phyloP scores from a whole-genome alignment of 2,888 invertebrate genomes.

The Morpho deidamia region DNA sequence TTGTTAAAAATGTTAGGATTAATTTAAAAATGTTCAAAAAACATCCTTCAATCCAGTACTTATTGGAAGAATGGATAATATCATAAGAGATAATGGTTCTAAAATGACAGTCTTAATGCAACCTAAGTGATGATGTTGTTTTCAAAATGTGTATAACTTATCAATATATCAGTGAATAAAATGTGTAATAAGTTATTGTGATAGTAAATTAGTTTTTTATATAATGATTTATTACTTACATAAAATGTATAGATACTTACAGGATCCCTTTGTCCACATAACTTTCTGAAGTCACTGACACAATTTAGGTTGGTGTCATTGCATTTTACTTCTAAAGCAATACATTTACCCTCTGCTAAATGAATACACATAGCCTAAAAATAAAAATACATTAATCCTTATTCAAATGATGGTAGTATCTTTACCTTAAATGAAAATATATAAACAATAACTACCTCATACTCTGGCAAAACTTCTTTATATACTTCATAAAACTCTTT shows the following conservation, averaged over 20 bases:
- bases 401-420: not conserved
- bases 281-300: slow-evolving; percentile 85
- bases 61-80: too few species aligned
- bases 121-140: too few species aligned
- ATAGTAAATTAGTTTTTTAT: too few species aligned
- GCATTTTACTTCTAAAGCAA: slow-evolving; percentile 88
- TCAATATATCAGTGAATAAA: too few species aligned
- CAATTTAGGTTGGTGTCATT: slow-evolving; percentile 70
- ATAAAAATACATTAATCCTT: not conserved
- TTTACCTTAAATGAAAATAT: not conserved
- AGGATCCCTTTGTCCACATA: slow-evolving; percentile 92
- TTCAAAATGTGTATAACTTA: too few species aligned
- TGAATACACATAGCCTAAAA: slow-evolving; percentile 87
- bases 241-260: slow-evolving; percentile 32
- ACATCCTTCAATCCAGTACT: too few species aligned
- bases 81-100: too few species aligned
- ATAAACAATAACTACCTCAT: slow-evolving; percentile 68
- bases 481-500: slow-evolving; percentile 96
- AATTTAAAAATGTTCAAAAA: too few species aligned
- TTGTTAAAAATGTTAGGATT: too few species aligned
- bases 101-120: too few species aligned
- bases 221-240: too few species aligned
- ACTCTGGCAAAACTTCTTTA: slow-evolving; percentile 89
- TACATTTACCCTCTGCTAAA: slow-evolving; percentile 89
- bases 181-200: too few species aligned